Evolutionary conservation across 2,888 invertebrate species (phyloP).

Genomic region (Oegoconia quadripuncta): DNA sequence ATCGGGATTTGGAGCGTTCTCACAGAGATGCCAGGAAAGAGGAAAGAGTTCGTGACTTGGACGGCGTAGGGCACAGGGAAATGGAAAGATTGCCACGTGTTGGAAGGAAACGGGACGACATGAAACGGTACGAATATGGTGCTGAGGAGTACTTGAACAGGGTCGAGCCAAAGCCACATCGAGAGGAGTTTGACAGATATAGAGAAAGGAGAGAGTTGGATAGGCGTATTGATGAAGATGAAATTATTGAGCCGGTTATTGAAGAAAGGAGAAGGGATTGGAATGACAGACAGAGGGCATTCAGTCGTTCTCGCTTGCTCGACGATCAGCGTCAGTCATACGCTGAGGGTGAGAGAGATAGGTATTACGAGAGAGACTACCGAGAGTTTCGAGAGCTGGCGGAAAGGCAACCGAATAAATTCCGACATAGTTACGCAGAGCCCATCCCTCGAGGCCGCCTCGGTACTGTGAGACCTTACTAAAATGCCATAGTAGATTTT

Average conservation of each 20-base stretch:
- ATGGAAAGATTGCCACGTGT: constrained; percentile 69
- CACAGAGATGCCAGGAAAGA: constrained; percentile 62
- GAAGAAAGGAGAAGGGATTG: constrained; percentile 65
- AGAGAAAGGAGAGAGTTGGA: constrained; percentile 65
- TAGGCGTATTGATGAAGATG: constrained; percentile 68
- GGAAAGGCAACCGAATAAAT: constrained; percentile 65
- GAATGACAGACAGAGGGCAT: constrained; percentile 66
- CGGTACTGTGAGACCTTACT: constrained; percentile 72
- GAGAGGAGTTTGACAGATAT: constrained; percentile 63
- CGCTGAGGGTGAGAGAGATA: constrained; percentile 60
- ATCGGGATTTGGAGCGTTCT: constrained; percentile 55
- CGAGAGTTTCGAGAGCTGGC: constrained; percentile 65
- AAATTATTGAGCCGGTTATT: constrained; percentile 66
- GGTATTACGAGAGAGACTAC: constrained; percentile 67
- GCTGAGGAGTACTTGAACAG: constrained; percentile 66
- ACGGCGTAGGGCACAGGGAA: constrained; percentile 53
- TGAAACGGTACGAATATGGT: constrained; percentile 66
- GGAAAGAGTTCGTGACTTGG: constrained; percentile 51
- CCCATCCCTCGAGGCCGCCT: constrained; percentile 77
- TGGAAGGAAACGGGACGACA: constrained; percentile 64
- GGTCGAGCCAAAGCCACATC: constrained; percentile 54
- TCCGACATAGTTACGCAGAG: constrained; percentile 84
- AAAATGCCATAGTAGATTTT: constrained; percentile 70
- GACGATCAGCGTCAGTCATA: constrained; percentile 70
- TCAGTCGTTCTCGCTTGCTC: constrained; percentile 67